A percentile compares a stretch with the other conserved stretches of the same genome.
phyloP scores from a whole-genome alignment of 2,888 invertebrate genomes.

The Colostygia pectinataria region DNA sequence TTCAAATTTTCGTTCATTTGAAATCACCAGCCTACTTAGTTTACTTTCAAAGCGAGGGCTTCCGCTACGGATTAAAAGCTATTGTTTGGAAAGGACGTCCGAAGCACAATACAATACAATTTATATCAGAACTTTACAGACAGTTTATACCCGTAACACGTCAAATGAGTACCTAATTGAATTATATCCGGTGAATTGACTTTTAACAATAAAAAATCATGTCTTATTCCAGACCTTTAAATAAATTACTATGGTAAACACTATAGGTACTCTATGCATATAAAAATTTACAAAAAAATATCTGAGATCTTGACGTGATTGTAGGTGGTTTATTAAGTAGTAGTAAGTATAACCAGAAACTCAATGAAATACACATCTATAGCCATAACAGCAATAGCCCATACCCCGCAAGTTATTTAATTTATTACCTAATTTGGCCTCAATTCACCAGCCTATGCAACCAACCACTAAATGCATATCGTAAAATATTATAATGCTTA shows the following conservation, averaged over 20 bases:
- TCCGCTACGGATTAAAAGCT: constrained; percentile 25
- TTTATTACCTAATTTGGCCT: constrained; percentile 29
- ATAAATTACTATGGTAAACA: neutral
- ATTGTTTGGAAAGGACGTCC: constrained; percentile 30
- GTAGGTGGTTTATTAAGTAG: no score
- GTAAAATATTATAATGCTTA: constrained; percentile 27
- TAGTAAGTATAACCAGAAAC: no score
- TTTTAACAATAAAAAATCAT: constrained; percentile 8
- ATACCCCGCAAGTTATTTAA: constrained; percentile 16
- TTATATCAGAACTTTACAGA: constrained; percentile 17
- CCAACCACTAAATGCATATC: constrained; percentile 23
- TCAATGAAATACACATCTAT: no score
- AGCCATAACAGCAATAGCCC: constrained; percentile 1
- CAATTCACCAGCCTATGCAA: constrained; percentile 26
- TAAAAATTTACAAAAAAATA: no score
- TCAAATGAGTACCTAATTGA: constrained; percentile 40
- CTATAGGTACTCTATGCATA: no score
- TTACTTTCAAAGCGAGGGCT: constrained; percentile 12
- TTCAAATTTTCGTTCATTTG: no score
- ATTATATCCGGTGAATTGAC: constrained; percentile 38
- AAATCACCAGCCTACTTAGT: neutral
- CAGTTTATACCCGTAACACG: constrained; percentile 38
- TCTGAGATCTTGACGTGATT: no score
- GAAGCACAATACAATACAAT: constrained; percentile 22
- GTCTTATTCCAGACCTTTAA: neutral